Percentiles rank a stretch among this genome's conserved stretches.
These are phyloP conservation scores for Drosophila quasianomalipes DNA, from an alignment of 2,888 invertebrate species.

Conservation along the genomic window DNA sequence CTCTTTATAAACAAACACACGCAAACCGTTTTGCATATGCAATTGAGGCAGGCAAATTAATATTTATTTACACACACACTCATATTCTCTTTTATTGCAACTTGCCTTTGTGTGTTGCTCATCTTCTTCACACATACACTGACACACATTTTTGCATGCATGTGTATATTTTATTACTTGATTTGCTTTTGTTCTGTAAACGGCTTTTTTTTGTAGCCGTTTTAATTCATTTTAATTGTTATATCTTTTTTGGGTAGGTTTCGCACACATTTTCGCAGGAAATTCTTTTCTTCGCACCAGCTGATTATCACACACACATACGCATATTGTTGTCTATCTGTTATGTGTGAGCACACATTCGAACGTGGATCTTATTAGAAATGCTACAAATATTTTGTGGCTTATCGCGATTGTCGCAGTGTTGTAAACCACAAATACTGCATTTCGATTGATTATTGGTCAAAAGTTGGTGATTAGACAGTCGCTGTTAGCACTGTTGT, in stretches of 20 bases:
- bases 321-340: background rate
- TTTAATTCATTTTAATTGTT: conserved; percentile 47
- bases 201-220: conserved; percentile 26
- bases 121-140: conserved; percentile 4
- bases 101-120: conserved; percentile 28
- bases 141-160: conserved; percentile 12
- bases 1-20: conserved; percentile 40
- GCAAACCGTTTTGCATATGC: conserved; percentile 24
- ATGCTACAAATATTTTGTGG: conserved; percentile 39
- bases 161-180: conserved; percentile 32
- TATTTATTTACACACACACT: conserved; percentile 22
- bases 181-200: conserved; percentile 24
- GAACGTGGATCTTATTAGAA: conserved; percentile 21
- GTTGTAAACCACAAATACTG: conserved; percentile 64
- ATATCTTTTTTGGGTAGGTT: conserved; percentile 32
- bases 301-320: conserved; percentile 42
- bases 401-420: conserved; percentile 50
- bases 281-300: conserved; percentile 36
- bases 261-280: conserved; percentile 38
- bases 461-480: conserved; percentile 64
- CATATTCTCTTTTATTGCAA: conserved; percentile 12
- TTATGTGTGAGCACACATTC: conserved; percentile 1
- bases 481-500: background rate
- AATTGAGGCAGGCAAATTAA: conserved; percentile 32
- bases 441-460: conserved; percentile 53